Conservation (phyloP, 2,797 vertebrate genomes). For the Crypturellus tataupa region DNA sequence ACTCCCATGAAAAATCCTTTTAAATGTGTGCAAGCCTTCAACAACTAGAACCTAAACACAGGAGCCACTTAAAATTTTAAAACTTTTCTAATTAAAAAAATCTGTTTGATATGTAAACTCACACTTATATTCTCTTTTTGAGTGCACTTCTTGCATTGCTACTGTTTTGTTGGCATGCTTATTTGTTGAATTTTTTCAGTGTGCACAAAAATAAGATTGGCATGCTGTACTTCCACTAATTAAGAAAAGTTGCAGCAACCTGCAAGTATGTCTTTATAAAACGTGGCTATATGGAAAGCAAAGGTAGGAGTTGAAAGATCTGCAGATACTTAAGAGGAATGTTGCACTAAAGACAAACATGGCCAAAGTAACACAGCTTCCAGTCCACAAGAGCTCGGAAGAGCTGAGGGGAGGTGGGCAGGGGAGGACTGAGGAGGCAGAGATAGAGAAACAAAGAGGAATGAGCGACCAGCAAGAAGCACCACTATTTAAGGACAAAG, state of each 20-base stretch:
- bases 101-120: background rate
- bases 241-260: background rate
- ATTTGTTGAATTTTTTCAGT: background rate
- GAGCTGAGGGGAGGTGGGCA: background rate
- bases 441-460: background rate
- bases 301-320: background rate
- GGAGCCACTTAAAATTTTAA: background rate
- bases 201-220: background rate
- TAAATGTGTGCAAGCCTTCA: accelerated
- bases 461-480: background rate
- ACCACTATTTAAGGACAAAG: background rate
- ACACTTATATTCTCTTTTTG: background rate
- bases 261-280: background rate
- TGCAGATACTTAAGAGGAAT: background rate
- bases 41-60: background rate
- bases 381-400: background rate
- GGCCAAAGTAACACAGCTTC: background rate
- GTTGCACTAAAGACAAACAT: background rate
- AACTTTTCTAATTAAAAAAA: background rate
- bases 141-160: background rate
- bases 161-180: background rate
- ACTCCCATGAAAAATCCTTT: background rate
- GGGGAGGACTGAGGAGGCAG: background rate
- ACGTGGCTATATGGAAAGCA: background rate
- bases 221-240: background rate